Evolutionary conservation across 2,113 vertebrate genomes (phyloP).

Genomic region (Leptodactylus fuscus): DNA sequence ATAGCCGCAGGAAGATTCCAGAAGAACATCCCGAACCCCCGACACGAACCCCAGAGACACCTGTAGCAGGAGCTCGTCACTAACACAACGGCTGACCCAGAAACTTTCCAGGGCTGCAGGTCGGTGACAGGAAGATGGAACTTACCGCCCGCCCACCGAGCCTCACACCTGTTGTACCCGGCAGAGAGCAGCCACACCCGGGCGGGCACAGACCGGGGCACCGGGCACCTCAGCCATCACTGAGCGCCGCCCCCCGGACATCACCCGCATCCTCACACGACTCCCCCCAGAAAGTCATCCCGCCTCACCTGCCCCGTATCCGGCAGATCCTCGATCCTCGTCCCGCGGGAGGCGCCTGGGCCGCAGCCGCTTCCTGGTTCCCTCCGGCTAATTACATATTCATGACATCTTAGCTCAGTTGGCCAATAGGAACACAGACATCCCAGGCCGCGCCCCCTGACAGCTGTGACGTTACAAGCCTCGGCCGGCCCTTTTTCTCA

Average conservation of each 20-base stretch:
- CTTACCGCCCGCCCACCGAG: not conserved
- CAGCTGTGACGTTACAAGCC: not conserved
- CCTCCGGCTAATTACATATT: conserved; percentile 54
- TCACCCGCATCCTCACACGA: not conserved
- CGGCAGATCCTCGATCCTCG: conserved; percentile 4
- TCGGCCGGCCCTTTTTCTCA: not conserved
- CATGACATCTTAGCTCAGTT: not conserved
- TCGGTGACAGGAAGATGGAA: not conserved
- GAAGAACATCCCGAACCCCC: too few relatives aligned
- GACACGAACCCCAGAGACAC: too few relatives aligned
- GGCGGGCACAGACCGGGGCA: not conserved
- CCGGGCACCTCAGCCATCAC: not conserved
- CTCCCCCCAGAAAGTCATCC: not conserved
- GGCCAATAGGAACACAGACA: not conserved
- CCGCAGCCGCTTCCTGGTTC: conserved; percentile 57
- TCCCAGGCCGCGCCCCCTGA: not conserved
- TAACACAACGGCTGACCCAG: too few relatives aligned
- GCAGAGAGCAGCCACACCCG: conserved; percentile 8
- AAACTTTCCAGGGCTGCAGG: too few relatives aligned
- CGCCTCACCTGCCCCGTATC: conserved; percentile 12
- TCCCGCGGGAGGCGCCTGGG: conserved; percentile 55
- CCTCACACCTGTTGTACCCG: conserved; percentile 29
- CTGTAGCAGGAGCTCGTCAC: too few relatives aligned
- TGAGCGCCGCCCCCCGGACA: not conserved
- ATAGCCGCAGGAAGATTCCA: too few relatives aligned